phyloP scores from a whole-genome alignment of 1,140 invertebrate species.

The Drosophila malerkotliana region DNA sequence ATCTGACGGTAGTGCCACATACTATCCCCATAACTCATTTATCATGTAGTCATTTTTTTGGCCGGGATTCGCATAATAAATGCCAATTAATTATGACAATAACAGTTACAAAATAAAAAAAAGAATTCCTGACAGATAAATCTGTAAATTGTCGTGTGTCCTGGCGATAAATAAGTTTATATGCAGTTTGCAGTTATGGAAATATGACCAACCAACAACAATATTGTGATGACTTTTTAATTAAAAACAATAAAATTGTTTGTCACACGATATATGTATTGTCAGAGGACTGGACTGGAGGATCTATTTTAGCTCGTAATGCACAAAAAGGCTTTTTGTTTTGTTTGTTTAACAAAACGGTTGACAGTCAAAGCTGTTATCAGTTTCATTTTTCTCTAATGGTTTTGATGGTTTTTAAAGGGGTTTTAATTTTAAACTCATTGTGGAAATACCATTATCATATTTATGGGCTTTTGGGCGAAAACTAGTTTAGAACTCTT shows the following conservation, averaged over 20 bases:
- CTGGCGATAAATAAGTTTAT: conserved; percentile 12
- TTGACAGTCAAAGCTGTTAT: conserved; percentile 25
- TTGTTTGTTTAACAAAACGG: conserved; percentile 33
- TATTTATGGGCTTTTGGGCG: no score
- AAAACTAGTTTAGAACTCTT: no score
- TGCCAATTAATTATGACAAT: conserved; percentile 71
- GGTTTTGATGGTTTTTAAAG: no score
- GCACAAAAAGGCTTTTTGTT: background rate
- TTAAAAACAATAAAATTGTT: conserved; percentile 67
- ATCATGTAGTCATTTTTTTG: conserved; percentile 19
- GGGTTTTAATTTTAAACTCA: no score
- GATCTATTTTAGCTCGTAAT: no score
- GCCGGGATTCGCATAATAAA: conserved; percentile 48
- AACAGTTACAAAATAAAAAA: conserved; percentile 46
- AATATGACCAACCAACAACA: conserved; percentile 30
- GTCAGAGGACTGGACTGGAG: no score
- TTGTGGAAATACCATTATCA: no score
- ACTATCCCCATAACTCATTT: conserved; percentile 21
- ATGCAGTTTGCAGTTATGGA: conserved; percentile 17
- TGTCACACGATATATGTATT: conserved; percentile 20
- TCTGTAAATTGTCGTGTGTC: conserved; percentile 49
- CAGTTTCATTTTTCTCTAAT: conserved; percentile 27
- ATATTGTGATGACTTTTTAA: conserved; percentile 79
- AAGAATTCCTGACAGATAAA: conserved; percentile 34
- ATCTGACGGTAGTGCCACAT: no score